These are phyloP conservation scores for Fistularia tabacaria DNA, from an alignment of 2,797 vertebrate species.

Conservation along the genomic window DNA sequence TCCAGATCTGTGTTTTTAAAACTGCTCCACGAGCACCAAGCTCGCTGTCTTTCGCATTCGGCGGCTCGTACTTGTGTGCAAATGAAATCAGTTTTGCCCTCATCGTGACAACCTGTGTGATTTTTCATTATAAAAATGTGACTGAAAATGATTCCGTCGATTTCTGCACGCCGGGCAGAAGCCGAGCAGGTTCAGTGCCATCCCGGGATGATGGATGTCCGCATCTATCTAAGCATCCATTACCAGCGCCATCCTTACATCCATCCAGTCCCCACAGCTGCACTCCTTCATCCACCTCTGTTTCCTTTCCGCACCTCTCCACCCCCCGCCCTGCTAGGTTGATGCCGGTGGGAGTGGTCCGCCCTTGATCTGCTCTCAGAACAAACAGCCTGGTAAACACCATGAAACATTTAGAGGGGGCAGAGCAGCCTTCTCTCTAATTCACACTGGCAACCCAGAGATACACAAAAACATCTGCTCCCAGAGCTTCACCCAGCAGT, in stretches of 20 bases:
- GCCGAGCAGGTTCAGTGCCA: too few relatives aligned
- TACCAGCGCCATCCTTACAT: not conserved
- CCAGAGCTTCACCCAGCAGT: slow-evolving; percentile 44
- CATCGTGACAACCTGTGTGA: not conserved
- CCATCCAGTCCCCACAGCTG: not conserved
- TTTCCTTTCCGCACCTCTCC: slow-evolving; percentile 25
- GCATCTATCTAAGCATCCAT: slow-evolving; percentile 5
- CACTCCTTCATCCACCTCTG: slow-evolving; percentile 1
- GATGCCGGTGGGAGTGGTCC: slow-evolving; percentile 59
- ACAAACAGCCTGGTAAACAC: slow-evolving; percentile 81
- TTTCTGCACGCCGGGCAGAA: not conserved
- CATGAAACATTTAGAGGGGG: slow-evolving; percentile 81
- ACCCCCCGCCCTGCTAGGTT: slow-evolving; percentile 18
- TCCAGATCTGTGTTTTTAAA: not conserved
- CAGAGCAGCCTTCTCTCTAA: slow-evolving; percentile 73
- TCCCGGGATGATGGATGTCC: not conserved
- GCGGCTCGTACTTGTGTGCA: too few relatives aligned
- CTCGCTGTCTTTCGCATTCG: too few relatives aligned
- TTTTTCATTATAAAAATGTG: not conserved
- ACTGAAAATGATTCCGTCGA: not conserved
- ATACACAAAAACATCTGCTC: slow-evolving; percentile 69
- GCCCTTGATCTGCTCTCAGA: slow-evolving; percentile 76
- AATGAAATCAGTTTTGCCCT: too few relatives aligned
- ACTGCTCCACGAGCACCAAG: not conserved
- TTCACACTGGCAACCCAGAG: slow-evolving; percentile 65